phyloP scores from a whole-genome alignment of 1,140 invertebrate genomes.

The Meloidogyne chitwoodi region DNA sequence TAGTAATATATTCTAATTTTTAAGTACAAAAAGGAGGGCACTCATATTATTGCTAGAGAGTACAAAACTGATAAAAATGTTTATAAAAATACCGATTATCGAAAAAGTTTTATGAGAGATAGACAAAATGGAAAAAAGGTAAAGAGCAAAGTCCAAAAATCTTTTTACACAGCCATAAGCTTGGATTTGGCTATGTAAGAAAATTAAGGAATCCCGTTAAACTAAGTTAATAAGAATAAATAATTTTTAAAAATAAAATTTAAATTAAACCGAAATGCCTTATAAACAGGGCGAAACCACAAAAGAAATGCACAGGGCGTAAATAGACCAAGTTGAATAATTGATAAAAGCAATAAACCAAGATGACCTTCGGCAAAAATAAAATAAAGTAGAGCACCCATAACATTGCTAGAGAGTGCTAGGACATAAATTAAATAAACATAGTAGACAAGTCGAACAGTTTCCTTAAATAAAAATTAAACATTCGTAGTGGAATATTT shows the following conservation, averaged over 20 bases:
- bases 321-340: constrained; percentile 84
- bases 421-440: constrained; percentile 87
- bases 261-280: constrained; percentile 72
- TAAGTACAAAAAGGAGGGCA: too few relatives aligned
- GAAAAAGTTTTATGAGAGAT: not conserved
- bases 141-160: constrained; percentile 20
- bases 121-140: not conserved
- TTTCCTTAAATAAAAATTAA: too few relatives aligned
- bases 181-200: too few relatives aligned
- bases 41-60: not conserved
- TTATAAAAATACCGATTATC: not conserved
- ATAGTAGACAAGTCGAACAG: constrained; percentile 88
- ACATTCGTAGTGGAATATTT: too few relatives aligned
- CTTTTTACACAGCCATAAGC: too few relatives aligned
- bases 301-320: constrained; percentile 94
- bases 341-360: constrained; percentile 78
- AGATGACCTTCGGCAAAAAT: constrained; percentile 68
- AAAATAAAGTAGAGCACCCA: constrained; percentile 73
- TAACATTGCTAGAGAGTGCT: constrained; percentile 77
- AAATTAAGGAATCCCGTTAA: too few relatives aligned
- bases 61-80: not conserved
- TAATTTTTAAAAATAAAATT: too few relatives aligned
- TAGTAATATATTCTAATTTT: too few relatives aligned
- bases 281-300: constrained; percentile 85
- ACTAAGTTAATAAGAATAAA: too few relatives aligned